Conservation (phyloP, 2,797 vertebrate species). For the Paratrypauchen microcephalus region DNA sequence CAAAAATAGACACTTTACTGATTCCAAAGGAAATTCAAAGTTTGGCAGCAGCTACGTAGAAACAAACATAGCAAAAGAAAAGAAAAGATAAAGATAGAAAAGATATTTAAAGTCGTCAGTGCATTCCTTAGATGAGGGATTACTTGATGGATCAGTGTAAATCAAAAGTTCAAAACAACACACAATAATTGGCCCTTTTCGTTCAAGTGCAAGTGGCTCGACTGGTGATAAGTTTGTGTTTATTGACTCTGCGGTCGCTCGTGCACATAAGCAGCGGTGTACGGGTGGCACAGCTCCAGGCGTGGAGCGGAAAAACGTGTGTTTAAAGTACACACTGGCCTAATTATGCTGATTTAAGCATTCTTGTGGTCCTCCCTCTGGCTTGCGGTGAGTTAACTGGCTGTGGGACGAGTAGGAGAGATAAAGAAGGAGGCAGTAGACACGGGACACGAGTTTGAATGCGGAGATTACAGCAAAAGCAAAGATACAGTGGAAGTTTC, state of each 20-base stretch:
- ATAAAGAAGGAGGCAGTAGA: slow-evolving; percentile 37
- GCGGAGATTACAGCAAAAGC: slow-evolving; percentile 20
- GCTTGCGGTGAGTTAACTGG: slow-evolving; percentile 78
- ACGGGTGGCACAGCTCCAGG: slow-evolving; percentile 77
- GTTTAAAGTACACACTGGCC: slow-evolving; percentile 77
- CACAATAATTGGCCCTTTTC: slow-evolving; percentile 40
- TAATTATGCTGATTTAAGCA: slow-evolving; percentile 80
- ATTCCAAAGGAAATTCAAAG: too few species aligned
- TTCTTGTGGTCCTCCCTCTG: slow-evolving; percentile 75
- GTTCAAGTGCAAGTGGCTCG: slow-evolving; percentile 51
- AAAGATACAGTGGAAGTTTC: not conserved
- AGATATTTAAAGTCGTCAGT: too few species aligned
- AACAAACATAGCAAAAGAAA: too few species aligned
- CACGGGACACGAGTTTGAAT: slow-evolving; percentile 26
- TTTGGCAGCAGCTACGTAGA: too few species aligned
- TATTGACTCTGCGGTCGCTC: slow-evolving; percentile 72
- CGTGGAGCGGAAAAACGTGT: slow-evolving; percentile 74
- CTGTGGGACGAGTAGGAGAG: slow-evolving; percentile 52
- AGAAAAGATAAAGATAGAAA: too few species aligned
- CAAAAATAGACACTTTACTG: not conserved
- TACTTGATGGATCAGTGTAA: not conserved
- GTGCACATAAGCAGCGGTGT: slow-evolving; percentile 62
- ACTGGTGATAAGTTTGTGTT: slow-evolving; percentile 73
- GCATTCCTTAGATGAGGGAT: not conserved
- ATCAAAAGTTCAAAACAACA: slow-evolving; percentile 32